Evolutionary conservation across 2,113 vertebrate species (phyloP), one percentile per base, ranked within the genome.

Genomic region (Menura novaehollandiae): DNA sequence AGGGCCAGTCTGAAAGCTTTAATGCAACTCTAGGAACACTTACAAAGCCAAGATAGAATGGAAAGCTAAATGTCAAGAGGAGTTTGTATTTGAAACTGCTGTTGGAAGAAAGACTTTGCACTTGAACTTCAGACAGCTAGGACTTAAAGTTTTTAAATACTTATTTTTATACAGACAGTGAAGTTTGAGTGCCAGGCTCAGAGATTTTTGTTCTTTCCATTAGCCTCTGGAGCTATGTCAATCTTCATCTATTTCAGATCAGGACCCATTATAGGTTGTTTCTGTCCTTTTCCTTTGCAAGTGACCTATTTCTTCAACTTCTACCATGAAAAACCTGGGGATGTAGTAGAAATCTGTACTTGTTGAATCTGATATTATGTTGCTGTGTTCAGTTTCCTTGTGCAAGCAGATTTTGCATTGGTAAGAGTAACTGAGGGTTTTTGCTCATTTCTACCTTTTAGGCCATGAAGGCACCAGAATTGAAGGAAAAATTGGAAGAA

Each of bases 401-500:
- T 39, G 22, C 19, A 19, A 66, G 27, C n/a, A 73, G 53, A 80
- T 19, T 11, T 91, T 37, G 10, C 9, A 39, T 28, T 66, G 15
- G 62, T 44, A 75, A 81, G 21, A 80, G 44, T 9, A 55, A 37
- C 67, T 94, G 72, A 76, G 85, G 22, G 9, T 15, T 94, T 86
- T 59, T 66, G 13, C 21, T 71, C 2, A 81, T 96, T 63, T 95
- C n/a, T 97, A 1, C 75, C 74, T 95, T 96, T 35, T 92, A 99
- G 99, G 99, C 99, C 80, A 97, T 99, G 98, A 99, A 99, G 94
- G 99, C 99, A 82, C 99, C 99, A 19, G 99, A 99, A 97, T 98
- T 99, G 89, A 99, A 99, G 91, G 99, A 99, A 97, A 99, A 99
- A 95, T 98, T 99, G 20, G 99, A 99, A 78, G 99, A 99, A 95